Evolutionary conservation across 1,140 invertebrate genomes (phyloP), one percentile per base, ranked within the genome.

Genomic region (Aphis craccivora): DNA sequence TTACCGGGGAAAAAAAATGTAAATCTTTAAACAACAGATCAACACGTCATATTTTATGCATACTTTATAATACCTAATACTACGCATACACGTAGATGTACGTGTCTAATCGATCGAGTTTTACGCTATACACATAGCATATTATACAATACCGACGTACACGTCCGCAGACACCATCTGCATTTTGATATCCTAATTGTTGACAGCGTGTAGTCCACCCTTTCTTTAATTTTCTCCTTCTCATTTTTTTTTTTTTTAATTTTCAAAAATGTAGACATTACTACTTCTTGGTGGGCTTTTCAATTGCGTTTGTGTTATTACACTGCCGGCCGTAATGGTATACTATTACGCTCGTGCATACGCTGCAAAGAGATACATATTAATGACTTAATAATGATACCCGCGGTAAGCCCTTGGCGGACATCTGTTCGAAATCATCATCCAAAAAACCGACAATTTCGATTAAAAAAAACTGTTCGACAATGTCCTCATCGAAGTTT

Each of bases 321-420:
- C 43, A 45, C 60, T 76, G 37, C 37, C 25, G 67, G 90, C 18
- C 22, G n/a, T 91, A 76, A 91, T 81, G 25, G 67, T 91, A 76
- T 43, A 43, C 37, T 76, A 91, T 76, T 67, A 83, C n/a, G 45
- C 43, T 25, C 55, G 35, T 9, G 43, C 30, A 91, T 37, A n/a
- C 90, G n/a, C 37, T 30, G 40, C 4, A 40, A 20, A 67, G 23
- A 45, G 55, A 91, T 37, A 55, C 45, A 35, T 83, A 92, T 92
- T 81, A 92, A 92, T 92, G 91, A 83, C 91, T 92, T 92, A 92
- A 92, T 92, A 92, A 92, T 83, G 76, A 83, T 91, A 83, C 67
- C 91, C 60, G 45, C n/a, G n/a, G 48, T 51, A 53, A 20, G 48
- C 48, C 25, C 84, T 86, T 86, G 55, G 43, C 67, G n/a, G 55